Evolutionary conservation across 2,797 vertebrate species (phyloP).

Genomic region (Dallia pectoralis): DNA sequence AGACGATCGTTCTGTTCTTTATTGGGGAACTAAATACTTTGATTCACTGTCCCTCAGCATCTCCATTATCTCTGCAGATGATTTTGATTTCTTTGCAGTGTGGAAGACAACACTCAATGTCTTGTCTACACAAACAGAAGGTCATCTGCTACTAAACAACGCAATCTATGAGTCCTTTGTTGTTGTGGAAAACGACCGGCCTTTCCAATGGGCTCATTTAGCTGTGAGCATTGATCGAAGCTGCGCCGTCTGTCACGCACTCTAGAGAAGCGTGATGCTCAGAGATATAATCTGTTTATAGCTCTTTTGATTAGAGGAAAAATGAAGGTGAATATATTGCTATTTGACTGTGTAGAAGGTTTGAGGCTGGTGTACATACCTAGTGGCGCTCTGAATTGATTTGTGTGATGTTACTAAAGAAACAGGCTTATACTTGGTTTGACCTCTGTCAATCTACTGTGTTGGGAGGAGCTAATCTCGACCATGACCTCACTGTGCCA

Average conservation of each 20-base stretch:
- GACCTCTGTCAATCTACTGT: not conserved
- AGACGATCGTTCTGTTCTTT: not conserved
- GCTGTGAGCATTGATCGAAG: not conserved
- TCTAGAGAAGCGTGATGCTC: not conserved
- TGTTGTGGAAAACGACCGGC: not conserved
- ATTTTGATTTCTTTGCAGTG: constrained; percentile 16
- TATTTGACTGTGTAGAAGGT: not conserved
- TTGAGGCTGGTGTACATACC: not conserved
- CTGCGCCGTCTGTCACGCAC: not conserved
- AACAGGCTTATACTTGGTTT: not conserved
- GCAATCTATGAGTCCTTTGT: not conserved
- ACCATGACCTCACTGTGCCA: constrained; percentile 1
- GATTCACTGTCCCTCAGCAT: constrained; percentile 17
- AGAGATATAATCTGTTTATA: not conserved
- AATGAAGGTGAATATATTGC: not conserved
- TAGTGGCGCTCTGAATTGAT: not conserved
- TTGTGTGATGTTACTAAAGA: not conserved
- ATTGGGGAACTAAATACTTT: not conserved
- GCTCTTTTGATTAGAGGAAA: not conserved
- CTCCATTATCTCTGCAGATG: constrained; percentile 9
- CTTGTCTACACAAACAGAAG: not conserved
- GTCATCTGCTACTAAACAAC: not conserved
- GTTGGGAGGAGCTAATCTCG: constrained; percentile 11
- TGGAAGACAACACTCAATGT: constrained; percentile 10
- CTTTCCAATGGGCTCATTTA: not conserved